Evolutionary conservation across 1,140 invertebrate genomes (phyloP).

Genomic region (Papilio aristodemus): DNA sequence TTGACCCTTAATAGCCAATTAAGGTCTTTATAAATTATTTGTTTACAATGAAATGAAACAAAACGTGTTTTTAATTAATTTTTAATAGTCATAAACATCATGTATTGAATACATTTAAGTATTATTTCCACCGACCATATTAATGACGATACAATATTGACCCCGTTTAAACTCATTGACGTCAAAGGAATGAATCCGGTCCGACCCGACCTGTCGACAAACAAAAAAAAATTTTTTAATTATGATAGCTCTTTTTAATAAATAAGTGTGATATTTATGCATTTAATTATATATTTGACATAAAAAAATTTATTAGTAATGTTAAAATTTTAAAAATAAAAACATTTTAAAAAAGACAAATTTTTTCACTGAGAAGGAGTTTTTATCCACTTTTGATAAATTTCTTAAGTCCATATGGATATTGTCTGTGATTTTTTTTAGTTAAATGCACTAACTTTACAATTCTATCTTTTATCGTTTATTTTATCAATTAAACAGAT

Average conservation of each 20-base stretch:
- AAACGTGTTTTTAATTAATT: neutral
- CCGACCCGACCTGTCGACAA: constrained; percentile 47
- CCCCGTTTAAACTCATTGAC: constrained; percentile 41
- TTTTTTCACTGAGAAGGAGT: no score
- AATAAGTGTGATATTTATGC: neutral
- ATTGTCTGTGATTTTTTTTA: no score
- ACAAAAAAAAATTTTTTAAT: constrained; percentile 37
- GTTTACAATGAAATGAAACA: constrained; percentile 15
- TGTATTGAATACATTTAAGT: neutral
- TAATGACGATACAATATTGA: constrained; percentile 31
- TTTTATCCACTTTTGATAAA: no score
- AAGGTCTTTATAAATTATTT: neutral
- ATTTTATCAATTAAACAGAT: no score
- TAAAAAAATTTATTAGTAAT: neutral
- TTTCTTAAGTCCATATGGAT: no score
- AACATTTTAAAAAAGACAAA: no score
- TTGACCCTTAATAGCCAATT: neutral
- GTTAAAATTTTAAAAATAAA: no score
- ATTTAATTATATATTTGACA: neutral
- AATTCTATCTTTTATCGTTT: no score
- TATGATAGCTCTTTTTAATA: neutral
- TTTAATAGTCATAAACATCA: constrained; percentile 21
- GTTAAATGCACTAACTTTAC: no score
- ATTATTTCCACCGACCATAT: constrained; percentile 36
- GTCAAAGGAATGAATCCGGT: constrained; percentile 44